Conservation (phyloP, 2,113 vertebrate genomes). For the Polyodon spathula region DNA sequence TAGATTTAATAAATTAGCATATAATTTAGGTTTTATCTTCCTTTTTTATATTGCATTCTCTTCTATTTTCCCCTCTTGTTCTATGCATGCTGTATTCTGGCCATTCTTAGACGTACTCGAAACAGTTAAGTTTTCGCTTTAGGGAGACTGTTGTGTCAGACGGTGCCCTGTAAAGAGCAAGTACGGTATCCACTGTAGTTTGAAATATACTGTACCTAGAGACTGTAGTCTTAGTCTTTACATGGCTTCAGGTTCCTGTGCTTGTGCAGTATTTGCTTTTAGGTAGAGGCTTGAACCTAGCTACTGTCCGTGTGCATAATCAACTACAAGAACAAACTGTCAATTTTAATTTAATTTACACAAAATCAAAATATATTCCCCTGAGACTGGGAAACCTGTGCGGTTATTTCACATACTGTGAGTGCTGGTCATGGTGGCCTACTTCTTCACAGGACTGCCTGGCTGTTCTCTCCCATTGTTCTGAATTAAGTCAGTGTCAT, state of each 20-base stretch:
- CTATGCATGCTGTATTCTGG: background rate
- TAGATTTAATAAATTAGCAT: no score
- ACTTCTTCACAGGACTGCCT: background rate
- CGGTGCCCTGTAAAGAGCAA: constrained; percentile 45
- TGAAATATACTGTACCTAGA: background rate
- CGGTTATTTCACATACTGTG: background rate
- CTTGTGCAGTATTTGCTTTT: background rate
- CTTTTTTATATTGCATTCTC: background rate
- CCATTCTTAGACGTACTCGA: constrained; percentile 44
- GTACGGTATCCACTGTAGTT: constrained; percentile 30
- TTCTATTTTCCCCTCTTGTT: background rate
- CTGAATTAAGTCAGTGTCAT: constrained; percentile 25
- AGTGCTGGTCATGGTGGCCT: no score
- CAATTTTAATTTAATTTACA: background rate
- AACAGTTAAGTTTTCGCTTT: constrained; percentile 58
- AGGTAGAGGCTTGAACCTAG: background rate
- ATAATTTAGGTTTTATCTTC: no score
- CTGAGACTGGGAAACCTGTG: background rate
- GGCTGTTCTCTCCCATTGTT: constrained; percentile 11
- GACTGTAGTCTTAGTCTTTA: background rate
- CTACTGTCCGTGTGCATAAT: background rate
- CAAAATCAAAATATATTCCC: background rate
- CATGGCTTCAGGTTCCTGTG: background rate
- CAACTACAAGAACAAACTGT: background rate
- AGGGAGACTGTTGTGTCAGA: constrained; percentile 56